A percentile compares a stretch with the other conserved stretches of the same genome.
phyloP scores from a whole-genome alignment of 2,888 invertebrate species.

The Himalopsyche anomala region DNA sequence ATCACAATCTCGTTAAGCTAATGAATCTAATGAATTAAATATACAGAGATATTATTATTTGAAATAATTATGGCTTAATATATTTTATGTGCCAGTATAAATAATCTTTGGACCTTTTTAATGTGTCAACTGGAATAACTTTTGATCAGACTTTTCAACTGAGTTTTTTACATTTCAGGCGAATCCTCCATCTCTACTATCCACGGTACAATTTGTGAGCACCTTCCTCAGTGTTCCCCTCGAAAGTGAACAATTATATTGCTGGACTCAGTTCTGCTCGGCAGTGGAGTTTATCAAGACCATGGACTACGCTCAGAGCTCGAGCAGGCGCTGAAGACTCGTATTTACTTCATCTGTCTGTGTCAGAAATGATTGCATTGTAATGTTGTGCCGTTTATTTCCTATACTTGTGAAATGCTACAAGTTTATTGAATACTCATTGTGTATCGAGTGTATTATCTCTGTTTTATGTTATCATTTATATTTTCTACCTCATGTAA shows the following conservation, averaged over 20 bases:
- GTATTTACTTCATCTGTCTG: not conserved
- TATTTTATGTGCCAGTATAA: too few species aligned
- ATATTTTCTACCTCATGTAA: not conserved
- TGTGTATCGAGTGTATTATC: not conserved
- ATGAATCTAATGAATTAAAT: too few species aligned
- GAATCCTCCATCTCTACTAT: conserved; percentile 94
- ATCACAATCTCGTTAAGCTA: too few species aligned
- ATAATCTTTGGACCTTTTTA: too few species aligned
- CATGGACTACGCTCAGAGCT: conserved; percentile 76
- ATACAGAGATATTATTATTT: too few species aligned
- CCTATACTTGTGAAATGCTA: not conserved
- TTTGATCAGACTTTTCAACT: too few species aligned
- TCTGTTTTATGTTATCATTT: not conserved
- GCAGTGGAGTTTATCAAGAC: conserved; percentile 99
- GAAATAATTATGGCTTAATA: too few species aligned
- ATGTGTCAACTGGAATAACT: too few species aligned
- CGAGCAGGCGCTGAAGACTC: conserved; percentile 41
- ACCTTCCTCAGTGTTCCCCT: conserved; percentile 91
- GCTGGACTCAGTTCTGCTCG: conserved; percentile 99
- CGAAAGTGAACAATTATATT: conserved; percentile 94
- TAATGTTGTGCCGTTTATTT: not conserved
- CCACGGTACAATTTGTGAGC: conserved; percentile 96
- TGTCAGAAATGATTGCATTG: not conserved
- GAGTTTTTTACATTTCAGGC: conserved; percentile 77
- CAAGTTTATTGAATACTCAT: not conserved